Percentiles rank a stretch among this genome's conserved stretches.
Evolutionary conservation across 1,140 invertebrate genomes (phyloP).

Genomic region (Drosophila pachea): DNA sequence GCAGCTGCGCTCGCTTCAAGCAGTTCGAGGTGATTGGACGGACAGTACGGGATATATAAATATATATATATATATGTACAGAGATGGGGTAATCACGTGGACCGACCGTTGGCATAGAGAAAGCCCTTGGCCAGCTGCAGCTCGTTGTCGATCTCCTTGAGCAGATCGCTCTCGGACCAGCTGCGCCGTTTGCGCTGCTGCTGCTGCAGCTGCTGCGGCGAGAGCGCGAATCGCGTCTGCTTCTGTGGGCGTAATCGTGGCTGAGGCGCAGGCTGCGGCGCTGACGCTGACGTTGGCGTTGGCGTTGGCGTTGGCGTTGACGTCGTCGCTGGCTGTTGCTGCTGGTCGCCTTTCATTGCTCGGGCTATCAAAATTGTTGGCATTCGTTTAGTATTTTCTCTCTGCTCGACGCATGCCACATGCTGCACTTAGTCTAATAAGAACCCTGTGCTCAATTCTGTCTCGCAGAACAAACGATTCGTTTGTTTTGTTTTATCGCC

Average conservation of each 20-base stretch:
- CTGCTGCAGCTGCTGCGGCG: conserved; percentile 64
- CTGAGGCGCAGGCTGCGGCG: conserved; percentile 42
- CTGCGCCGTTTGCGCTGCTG: conserved; percentile 65
- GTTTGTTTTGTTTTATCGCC: conserved; percentile 48
- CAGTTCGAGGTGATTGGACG: not conserved
- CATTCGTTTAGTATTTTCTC: conserved; percentile 57
- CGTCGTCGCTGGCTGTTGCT: not conserved
- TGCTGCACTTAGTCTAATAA: conserved; percentile 47
- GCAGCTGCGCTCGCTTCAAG: conserved; percentile 45
- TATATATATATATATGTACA: not conserved
- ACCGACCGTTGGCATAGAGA: conserved; percentile 79
- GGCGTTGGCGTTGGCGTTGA: conserved; percentile 2
- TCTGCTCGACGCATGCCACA: conserved; percentile 33
- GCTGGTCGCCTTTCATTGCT: conserved; percentile 43
- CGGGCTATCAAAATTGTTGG: conserved; percentile 65
- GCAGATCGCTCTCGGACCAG: conserved; percentile 80
- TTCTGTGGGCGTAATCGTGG: conserved; percentile 56
- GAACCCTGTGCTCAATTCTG: conserved; percentile 65
- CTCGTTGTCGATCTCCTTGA: conserved; percentile 84
- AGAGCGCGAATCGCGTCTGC: conserved; percentile 73
- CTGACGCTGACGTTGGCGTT: conserved; percentile 26
- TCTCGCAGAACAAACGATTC: conserved; percentile 54
- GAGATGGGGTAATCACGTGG: conserved; percentile 8
- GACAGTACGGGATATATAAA: not conserved
- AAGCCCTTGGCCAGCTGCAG: conserved; percentile 83